Base-by-base conservation (phyloP, 37 sponge, comb jelly and placozoan species). In the Chondrilla cf. caribensis region DNA sequence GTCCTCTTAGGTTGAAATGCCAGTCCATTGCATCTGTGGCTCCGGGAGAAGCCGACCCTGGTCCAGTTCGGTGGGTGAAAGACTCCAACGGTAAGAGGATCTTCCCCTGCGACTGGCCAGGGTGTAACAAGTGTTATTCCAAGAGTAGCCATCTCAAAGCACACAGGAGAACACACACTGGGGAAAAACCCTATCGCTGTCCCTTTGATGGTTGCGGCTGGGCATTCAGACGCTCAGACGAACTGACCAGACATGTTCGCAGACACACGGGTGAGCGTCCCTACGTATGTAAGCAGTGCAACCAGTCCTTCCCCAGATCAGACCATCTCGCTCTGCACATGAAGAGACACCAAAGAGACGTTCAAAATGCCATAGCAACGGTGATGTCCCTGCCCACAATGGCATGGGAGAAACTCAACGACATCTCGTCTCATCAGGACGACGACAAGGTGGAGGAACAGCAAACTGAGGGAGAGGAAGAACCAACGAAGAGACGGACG, bases 121-220 rank as follows among this genome's bases (percentile, higher is more conserved):
- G 70, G 1, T 81, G 82, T 35, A 32, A 32, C 17, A 81, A 81
- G 35, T 47, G 33, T 35, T 81, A 81, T 70, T 58, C 82, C 0
- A 81, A 81, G 36, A 65, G 67, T 9, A 58, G 58, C n/a, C 82
- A 81, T 26, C 40, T 81, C 70, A 81, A 81, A 32, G 82, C 82
- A n/a, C 82, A 81, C 54, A 44, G 67, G 54, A 5, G 82, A 2
- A 81, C 82, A 6, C 82, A 81, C 33, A 81, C 82, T 5, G 82
- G 82, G 58, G 82, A 81, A 64, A 81, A 81, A 37, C 82, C 82
- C 1, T 81, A 81, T 67, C 24, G 58, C 11, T 81, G 82, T 68
- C 65, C 82, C 3, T 81, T 31, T 29, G 82, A 60, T 21, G 31
- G 54, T 29, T 81, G 82, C 68, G 70, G 70, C 14, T 81, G 82